Percentiles rank a stretch among this genome's conserved stretches.
Evolutionary conservation across 2,888 invertebrate species (phyloP).

Genomic region (Rhopalosiphum nymphaeae): DNA sequence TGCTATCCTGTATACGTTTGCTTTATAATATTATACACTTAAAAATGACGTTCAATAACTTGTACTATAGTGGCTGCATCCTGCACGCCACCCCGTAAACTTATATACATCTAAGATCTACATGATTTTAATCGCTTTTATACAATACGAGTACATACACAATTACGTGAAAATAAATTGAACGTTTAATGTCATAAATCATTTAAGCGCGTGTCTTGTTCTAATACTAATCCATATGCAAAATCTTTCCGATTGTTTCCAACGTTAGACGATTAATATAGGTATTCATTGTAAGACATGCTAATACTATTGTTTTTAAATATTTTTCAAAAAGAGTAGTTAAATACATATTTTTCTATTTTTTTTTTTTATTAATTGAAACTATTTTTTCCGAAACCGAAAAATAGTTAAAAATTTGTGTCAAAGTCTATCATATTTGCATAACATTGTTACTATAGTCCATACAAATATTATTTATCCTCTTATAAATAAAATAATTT

Average conservation of each 20-base stretch:
- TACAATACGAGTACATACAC: background rate
- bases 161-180: background rate
- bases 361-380: background rate
- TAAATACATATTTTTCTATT: background rate
- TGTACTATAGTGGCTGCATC: background rate
- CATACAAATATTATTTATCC: background rate
- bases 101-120: background rate
- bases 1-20: background rate
- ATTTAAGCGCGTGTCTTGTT: constrained; percentile 15
- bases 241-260: background rate
- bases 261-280: background rate
- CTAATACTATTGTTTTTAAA: background rate
- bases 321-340: background rate
- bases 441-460: background rate
- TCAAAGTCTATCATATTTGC: background rate
- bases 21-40: background rate
- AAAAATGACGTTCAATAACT: background rate
- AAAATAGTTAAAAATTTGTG: background rate
- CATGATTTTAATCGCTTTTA: constrained; percentile 4
- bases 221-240: background rate
- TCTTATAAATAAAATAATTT: background rate
- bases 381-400: background rate
- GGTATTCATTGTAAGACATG: background rate
- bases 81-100: background rate
- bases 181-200: constrained; percentile 30